Conservation (phyloP, 2,113 vertebrate genomes). For the Capra hircus region DNA sequence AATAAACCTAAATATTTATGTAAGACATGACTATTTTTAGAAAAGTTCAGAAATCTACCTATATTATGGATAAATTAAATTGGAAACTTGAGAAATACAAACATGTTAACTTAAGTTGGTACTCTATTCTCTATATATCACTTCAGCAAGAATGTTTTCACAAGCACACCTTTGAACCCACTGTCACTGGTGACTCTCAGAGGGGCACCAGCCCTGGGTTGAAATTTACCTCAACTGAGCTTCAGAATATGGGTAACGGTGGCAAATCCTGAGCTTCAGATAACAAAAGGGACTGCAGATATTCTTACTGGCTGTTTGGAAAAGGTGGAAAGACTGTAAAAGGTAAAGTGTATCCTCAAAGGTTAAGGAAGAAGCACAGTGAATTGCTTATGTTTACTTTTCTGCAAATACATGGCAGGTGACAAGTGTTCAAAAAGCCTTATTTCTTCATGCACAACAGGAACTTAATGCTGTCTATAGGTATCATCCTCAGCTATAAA, state of each 20-base stretch:
- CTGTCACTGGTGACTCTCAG: background rate
- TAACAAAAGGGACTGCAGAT: background rate
- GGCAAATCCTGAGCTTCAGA: background rate
- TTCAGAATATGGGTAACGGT: background rate
- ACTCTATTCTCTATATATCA: background rate
- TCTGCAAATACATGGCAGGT: background rate
- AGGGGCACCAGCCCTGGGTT: background rate
- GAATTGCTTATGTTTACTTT: background rate
- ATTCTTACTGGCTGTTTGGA: background rate
- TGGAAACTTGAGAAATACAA: constrained; percentile 28
- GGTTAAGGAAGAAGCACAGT: background rate
- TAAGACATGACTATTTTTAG: constrained; percentile 1
- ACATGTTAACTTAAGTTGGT: background rate
- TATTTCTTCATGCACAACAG: background rate
- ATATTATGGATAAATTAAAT: background rate
- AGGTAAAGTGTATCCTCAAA: background rate
- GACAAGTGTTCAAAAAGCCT: background rate
- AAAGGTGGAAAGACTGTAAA: constrained; percentile 11
- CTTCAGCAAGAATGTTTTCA: background rate
- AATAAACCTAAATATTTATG: background rate
- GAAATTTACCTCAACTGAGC: background rate
- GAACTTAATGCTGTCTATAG: background rate
- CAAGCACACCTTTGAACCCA: background rate
- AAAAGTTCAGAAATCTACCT: constrained; percentile 20
- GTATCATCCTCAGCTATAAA: background rate